Conservation (phyloP, 2,113 vertebrate species). For the Rhea pennata region DNA sequence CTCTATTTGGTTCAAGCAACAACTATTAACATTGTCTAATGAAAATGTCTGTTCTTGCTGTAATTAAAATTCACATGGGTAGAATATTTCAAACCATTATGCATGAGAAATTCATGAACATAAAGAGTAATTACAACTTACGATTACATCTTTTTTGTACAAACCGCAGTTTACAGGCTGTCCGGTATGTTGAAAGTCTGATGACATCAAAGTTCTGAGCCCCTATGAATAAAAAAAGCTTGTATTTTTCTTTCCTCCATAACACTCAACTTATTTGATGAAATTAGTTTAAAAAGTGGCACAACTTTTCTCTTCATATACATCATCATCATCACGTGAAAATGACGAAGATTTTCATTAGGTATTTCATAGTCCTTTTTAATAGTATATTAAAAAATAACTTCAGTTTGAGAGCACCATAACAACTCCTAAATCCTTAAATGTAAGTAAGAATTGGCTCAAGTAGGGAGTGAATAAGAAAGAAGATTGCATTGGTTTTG, state of each 20-base stretch:
- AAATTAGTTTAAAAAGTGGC: neutral
- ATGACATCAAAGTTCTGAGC: slow-evolving; percentile 98
- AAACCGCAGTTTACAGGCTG: slow-evolving; percentile 96
- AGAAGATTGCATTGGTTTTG: neutral
- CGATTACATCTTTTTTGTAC: slow-evolving; percentile 97
- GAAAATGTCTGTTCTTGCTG: neutral
- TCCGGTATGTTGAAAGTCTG: slow-evolving; percentile 94
- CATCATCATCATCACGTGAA: neutral
- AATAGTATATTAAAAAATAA: neutral
- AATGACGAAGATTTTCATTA: neutral
- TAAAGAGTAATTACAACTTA: slow-evolving; percentile 75
- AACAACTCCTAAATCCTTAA: neutral
- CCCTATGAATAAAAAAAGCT: slow-evolving; percentile 75
- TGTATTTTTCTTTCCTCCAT: neutral
- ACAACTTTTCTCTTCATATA: neutral
- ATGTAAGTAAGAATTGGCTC: neutral
- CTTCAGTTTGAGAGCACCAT: rapidly evolving
- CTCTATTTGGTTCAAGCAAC: rapidly evolving
- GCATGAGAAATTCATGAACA: neutral
- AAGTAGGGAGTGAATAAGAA: neutral
- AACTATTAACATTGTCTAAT: rapidly evolving
- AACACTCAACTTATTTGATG: neutral
- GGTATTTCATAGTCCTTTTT: neutral
- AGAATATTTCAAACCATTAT: neutral
- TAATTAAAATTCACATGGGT: rapidly evolving